Percentiles rank a stretch among this genome's conserved stretches.
phyloP scores from a whole-genome alignment of 2,113 vertebrate genomes.

The Scomber japonicus region DNA sequence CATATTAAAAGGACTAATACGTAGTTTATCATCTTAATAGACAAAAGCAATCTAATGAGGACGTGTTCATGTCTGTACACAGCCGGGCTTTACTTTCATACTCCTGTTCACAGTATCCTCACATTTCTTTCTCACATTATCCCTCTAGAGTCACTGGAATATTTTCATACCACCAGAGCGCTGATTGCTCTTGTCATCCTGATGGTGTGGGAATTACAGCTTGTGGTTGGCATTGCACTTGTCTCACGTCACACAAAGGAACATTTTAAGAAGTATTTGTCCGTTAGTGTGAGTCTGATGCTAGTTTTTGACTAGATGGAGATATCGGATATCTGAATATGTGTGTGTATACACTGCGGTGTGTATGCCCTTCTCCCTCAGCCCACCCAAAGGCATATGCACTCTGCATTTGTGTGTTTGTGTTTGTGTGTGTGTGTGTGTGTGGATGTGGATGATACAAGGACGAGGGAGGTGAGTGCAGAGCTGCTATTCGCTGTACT shows the following conservation, averaged over 20 bases:
- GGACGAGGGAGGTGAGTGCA: constrained; percentile 40
- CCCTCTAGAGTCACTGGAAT: not conserved
- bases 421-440: constrained; percentile 3
- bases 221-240: not conserved
- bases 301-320: not conserved
- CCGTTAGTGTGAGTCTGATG: not conserved
- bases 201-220: not conserved
- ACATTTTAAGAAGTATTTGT: not conserved
- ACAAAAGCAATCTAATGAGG: not conserved
- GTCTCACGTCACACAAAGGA: not conserved
- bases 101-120: constrained; percentile 7
- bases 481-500: constrained; percentile 25
- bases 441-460: constrained; percentile 28
- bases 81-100: constrained; percentile 2
- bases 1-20: not conserved
- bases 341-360: not conserved
- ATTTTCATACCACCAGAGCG: constrained; percentile 10
- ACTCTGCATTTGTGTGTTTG: not conserved
- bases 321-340: not conserved
- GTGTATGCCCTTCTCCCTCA: constrained; percentile 8
- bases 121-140: constrained; percentile 2
- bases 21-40: not conserved
- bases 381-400: not conserved
- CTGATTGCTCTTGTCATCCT: not conserved
- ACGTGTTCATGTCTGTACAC: not conserved